Conservation (phyloP, 2,113 vertebrate genomes). For the Peucedramus taeniatus region DNA sequence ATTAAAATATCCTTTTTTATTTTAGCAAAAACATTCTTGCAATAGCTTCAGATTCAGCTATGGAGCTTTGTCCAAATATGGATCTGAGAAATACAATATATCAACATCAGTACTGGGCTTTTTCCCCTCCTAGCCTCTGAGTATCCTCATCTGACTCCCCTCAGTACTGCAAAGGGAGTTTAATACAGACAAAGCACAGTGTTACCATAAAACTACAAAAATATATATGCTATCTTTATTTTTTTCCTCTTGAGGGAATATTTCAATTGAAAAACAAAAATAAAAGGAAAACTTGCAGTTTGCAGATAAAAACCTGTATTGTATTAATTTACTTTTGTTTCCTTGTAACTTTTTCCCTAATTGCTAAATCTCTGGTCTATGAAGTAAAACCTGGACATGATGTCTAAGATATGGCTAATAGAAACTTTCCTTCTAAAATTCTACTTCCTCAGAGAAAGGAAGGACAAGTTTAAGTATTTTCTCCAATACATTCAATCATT, state of each 20-base stretch:
- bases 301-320: background rate
- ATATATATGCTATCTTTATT: background rate
- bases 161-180: background rate
- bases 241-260: background rate
- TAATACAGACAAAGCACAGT: background rate
- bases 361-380: background rate
- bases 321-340: background rate
- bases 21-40: slow-evolving; percentile 58
- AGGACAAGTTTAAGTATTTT: background rate
- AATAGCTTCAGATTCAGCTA: slow-evolving; percentile 53
- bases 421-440: background rate
- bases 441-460: background rate
- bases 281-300: background rate
- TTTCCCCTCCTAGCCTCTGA: background rate
- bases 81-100: slow-evolving; percentile 38
- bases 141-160: background rate
- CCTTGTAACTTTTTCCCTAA: background rate
- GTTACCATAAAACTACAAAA: background rate
- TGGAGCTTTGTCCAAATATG: slow-evolving; percentile 70
- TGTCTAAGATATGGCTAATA: background rate
- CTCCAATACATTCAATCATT: background rate
- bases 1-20: background rate
- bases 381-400: background rate
- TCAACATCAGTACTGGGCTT: background rate
- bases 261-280: background rate